A percentile compares a stretch with the other conserved stretches of the same genome.
These are phyloP conservation scores for Amiota mariae DNA, from an alignment of 2,888 invertebrate genomes.

Conservation along the genomic window DNA sequence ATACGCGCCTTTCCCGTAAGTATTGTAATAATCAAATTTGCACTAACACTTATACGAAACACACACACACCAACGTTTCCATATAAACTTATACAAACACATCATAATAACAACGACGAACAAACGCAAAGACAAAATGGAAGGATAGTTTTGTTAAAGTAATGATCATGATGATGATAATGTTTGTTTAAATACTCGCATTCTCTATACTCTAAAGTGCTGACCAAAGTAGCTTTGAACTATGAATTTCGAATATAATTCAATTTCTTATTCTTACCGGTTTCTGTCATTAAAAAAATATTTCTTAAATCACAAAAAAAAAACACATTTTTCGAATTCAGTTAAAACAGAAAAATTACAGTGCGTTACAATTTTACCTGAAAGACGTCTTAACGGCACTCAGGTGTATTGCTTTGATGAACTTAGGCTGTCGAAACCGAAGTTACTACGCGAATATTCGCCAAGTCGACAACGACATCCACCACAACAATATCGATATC, in stretches of 20 bases:
- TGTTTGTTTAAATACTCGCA: too few species aligned
- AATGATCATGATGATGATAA: too few species aligned
- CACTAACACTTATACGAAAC: background rate
- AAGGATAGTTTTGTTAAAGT: too few species aligned
- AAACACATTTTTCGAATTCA: conserved; percentile 56
- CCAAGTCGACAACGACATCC: background rate
- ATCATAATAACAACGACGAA: background rate
- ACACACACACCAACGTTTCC: background rate
- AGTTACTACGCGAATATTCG: conserved; percentile 12
- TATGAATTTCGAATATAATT: too few species aligned
- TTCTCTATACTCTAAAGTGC: too few species aligned
- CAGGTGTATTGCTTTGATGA: conserved; percentile 23
- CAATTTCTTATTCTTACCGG: background rate
- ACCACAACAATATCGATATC: background rate
- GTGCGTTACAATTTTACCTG: conserved; percentile 49
- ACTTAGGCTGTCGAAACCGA: conserved; percentile 1
- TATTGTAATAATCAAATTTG: conserved; percentile 52
- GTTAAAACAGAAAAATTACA: conserved; percentile 57
- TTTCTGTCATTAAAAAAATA: conserved; percentile 45
- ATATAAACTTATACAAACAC: background rate
- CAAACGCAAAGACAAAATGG: too few species aligned
- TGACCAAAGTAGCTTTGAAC: too few species aligned
- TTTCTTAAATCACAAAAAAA: conserved; percentile 33
- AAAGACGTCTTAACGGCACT: conserved; percentile 19
- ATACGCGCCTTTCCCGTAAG: conserved; percentile 98